Evolutionary conservation across 1,140 invertebrate species (phyloP).

Genomic region (Aporrectodea caliginosa): DNA sequence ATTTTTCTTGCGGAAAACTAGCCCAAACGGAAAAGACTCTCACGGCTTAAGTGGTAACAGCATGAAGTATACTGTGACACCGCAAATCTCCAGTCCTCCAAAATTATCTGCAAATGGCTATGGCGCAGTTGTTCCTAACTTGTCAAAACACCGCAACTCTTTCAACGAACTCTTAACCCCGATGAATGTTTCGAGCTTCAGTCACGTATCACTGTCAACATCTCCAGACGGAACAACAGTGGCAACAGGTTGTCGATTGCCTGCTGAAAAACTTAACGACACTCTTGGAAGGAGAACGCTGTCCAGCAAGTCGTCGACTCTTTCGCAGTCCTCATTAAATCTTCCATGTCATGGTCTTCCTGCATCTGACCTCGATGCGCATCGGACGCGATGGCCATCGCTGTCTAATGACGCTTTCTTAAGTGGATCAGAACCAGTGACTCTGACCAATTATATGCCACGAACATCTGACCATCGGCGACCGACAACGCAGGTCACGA

Average conservation of each 20-base stretch:
- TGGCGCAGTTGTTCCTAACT: neutral
- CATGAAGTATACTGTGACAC: too few species aligned
- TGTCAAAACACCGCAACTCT: neutral
- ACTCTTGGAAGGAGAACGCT: neutral
- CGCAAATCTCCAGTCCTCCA: too few species aligned
- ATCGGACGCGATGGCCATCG: neutral
- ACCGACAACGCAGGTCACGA: too few species aligned
- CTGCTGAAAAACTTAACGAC: too few species aligned
- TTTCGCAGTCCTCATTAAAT: neutral
- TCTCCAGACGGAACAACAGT: neutral
- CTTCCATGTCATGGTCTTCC: neutral
- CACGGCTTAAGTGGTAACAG: too few species aligned
- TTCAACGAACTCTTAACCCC: neutral
- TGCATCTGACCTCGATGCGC: neutral
- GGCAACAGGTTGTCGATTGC: too few species aligned
- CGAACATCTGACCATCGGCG: neutral
- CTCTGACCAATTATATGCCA: neutral
- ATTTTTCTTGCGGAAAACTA: too few species aligned
- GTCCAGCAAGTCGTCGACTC: neutral
- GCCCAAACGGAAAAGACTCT: too few species aligned
- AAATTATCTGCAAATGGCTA: too few species aligned
- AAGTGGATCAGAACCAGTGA: neutral
- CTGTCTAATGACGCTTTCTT: neutral
- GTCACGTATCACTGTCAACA: neutral
- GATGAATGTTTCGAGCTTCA: neutral